These are phyloP conservation scores for Actinostola sp. DNA, from an alignment of 92 coral and sea anemone species.

Conservation along the genomic window DNA sequence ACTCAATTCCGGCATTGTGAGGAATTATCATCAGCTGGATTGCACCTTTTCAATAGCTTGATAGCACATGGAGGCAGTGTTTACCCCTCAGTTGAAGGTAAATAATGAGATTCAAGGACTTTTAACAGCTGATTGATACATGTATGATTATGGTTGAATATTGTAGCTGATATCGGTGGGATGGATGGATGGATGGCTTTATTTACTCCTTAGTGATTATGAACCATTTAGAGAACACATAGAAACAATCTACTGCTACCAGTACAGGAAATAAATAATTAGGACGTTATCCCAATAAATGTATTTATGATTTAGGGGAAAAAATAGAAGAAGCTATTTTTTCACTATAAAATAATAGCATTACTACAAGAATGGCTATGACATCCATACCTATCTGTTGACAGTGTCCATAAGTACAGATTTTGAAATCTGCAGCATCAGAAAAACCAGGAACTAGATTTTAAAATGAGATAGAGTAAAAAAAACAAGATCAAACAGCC, in stretches of 20 bases:
- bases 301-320: conserved; percentile 27
- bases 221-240: conserved; percentile 10
- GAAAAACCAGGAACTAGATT: conserved; percentile 76
- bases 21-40: too few relatives aligned
- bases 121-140: too few relatives aligned
- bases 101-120: too few relatives aligned
- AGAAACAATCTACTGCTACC: conserved; percentile 22
- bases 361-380: too few relatives aligned
- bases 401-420: conserved; percentile 79
- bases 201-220: neutral
- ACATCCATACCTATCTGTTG: conserved; percentile 70
- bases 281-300: conserved; percentile 25
- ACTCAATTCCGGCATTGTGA: too few relatives aligned
- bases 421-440: conserved; percentile 71
- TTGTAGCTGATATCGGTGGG: too few relatives aligned
- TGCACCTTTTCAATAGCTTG: too few relatives aligned
- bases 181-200: neutral
- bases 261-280: conserved; percentile 25
- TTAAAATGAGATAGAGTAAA: neutral
- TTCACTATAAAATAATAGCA: neutral
- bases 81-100: too few relatives aligned
- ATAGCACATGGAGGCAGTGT: too few relatives aligned
- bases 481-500: conserved; percentile 18
- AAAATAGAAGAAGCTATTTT: conserved; percentile 5
- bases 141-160: too few relatives aligned